A percentile compares a stretch with the other conserved stretches of the same genome.
phyloP scores from a whole-genome alignment of 1,140 invertebrate species.

The Drosophila santomea region DNA sequence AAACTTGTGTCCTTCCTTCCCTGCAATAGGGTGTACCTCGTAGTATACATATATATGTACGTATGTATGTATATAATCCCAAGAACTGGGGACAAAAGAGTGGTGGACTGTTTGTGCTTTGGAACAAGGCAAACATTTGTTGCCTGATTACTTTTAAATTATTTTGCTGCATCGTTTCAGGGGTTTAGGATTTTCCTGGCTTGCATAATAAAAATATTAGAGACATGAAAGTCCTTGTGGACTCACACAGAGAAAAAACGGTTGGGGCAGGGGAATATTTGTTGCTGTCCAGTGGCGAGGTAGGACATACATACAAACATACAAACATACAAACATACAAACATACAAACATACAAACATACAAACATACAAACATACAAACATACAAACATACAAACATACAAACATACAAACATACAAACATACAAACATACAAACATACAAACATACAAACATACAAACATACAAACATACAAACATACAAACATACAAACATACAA shows the following conservation, averaged over 20 bases:
- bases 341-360: neutral
- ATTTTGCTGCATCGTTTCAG: constrained; percentile 83
- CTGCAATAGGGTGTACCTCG: neutral
- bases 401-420: neutral
- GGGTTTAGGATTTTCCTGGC: constrained; percentile 43
- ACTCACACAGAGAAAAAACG: constrained; percentile 37
- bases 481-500: neutral
- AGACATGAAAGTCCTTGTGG: constrained; percentile 46
- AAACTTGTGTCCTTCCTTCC: constrained; percentile 38
- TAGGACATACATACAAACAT: no score
- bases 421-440: no score
- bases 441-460: neutral
- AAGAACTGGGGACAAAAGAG: constrained; percentile 26
- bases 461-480: no score
- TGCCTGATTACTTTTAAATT: constrained; percentile 85
- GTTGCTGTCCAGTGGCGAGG: constrained; percentile 1
- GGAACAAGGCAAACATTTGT: constrained; percentile 77
- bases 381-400: neutral
- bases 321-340: neutral
- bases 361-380: neutral
- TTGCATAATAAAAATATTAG: constrained; percentile 79
- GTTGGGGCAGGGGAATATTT: neutral
- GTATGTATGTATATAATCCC: constrained; percentile 15
- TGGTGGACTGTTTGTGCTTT: constrained; percentile 18
- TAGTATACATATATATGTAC: no score